Evolutionary conservation across 2,888 invertebrate species (phyloP).

Genomic region (Mellilla xanthometata): DNA sequence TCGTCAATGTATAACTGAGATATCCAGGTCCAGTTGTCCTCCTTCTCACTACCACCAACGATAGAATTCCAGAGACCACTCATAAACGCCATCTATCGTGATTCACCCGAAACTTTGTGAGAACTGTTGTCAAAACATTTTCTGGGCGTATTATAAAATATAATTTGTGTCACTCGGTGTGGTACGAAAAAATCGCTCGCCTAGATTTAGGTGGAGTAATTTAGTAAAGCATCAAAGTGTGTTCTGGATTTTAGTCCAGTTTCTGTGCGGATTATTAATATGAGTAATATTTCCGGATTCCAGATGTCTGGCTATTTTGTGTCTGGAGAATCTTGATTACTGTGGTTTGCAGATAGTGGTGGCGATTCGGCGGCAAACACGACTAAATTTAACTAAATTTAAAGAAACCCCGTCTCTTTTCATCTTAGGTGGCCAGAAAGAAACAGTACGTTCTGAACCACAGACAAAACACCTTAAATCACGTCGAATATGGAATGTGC

Average conservation of each 20-base stretch:
- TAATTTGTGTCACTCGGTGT: slow-evolving; percentile 21
- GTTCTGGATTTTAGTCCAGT: slow-evolving; percentile 9
- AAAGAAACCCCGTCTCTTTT: too few species aligned
- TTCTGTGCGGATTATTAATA: slow-evolving; percentile 12
- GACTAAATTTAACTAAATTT: too few species aligned
- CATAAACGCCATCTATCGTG: slow-evolving; percentile 76
- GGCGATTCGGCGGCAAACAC: too few species aligned
- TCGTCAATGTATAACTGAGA: slow-evolving; percentile 78
- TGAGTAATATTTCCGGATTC: slow-evolving; percentile 13
- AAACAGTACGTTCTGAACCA: too few species aligned
- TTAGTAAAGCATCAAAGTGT: slow-evolving; percentile 7
- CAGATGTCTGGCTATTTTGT: neutral
- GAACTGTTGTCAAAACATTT: slow-evolving; percentile 16
- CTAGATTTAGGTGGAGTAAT: slow-evolving; percentile 4
- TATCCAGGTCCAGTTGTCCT: slow-evolving; percentile 64
- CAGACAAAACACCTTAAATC: too few species aligned
- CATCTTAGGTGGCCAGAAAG: too few species aligned
- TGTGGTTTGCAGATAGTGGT: too few species aligned
- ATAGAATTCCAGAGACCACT: slow-evolving; percentile 75
- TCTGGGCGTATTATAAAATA: slow-evolving; percentile 11
- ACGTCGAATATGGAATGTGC: too few species aligned
- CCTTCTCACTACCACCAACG: slow-evolving; percentile 69
- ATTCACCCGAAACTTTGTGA: slow-evolving; percentile 39
- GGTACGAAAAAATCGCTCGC: slow-evolving; percentile 1
- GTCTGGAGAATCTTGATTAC: neutral